These are phyloP conservation scores for Podocnemis expansa DNA, from an alignment of 2,113 vertebrate genomes.

Conservation along the genomic window DNA sequence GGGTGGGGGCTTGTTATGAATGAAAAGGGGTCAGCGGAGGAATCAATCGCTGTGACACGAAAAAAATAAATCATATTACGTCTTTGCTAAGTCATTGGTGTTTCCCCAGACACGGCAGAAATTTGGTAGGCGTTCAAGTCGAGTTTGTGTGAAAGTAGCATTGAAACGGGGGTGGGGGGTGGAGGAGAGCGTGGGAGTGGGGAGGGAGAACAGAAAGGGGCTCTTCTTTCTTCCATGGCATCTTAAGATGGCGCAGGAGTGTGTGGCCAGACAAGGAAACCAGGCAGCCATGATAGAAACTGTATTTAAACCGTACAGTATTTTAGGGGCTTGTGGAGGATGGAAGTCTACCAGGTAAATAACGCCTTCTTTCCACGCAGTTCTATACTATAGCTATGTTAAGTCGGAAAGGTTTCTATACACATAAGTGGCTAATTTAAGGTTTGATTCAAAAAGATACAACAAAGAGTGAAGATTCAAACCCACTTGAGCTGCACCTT, in stretches of 20 bases:
- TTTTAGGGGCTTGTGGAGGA: fast-evolving
- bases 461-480: not conserved
- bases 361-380: not conserved
- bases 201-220: not conserved
- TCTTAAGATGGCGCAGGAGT: slow-evolving; percentile 88
- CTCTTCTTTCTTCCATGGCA: not conserved
- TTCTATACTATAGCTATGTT: no score
- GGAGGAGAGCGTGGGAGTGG: fast-evolving
- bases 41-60: slow-evolving; percentile 56
- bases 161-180: not conserved
- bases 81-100: slow-evolving; percentile 58
- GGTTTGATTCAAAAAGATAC: not conserved
- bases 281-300: slow-evolving; percentile 51
- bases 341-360: not conserved
- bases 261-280: not conserved
- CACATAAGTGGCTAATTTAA: not conserved
- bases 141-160: not conserved
- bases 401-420: not conserved
- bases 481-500: not conserved
- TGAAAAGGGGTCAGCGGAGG: slow-evolving; percentile 52
- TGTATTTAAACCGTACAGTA: not conserved
- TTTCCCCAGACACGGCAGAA: slow-evolving; percentile 28
- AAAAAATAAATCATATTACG: slow-evolving; percentile 65
- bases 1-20: slow-evolving; percentile 27
- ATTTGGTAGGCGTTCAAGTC: slow-evolving; percentile 36